Conservation (phyloP, 1,140 invertebrate species). For the Lasioglossum baleicum region DNA sequence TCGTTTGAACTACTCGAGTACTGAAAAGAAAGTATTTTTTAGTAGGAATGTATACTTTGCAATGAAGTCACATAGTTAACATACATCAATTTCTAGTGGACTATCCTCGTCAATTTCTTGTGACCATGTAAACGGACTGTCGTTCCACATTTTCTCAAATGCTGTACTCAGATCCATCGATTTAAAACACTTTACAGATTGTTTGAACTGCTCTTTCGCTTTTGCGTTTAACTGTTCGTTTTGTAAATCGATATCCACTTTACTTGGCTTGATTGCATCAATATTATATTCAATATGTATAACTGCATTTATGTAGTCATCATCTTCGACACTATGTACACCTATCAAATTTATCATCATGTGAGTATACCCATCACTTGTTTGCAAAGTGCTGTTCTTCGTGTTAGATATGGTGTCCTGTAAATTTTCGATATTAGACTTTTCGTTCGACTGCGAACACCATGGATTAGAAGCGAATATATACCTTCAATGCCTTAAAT, state of each 20-base stretch:
- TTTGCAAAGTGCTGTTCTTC: constrained; percentile 44
- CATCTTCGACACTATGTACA: constrained; percentile 25
- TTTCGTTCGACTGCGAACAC: background rate
- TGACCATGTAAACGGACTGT: constrained; percentile 37
- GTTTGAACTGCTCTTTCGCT: constrained; percentile 12
- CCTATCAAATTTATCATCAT: constrained; percentile 50
- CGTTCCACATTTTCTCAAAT: constrained; percentile 40
- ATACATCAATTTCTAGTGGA: constrained; percentile 30
- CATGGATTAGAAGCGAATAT: background rate
- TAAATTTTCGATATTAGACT: constrained; percentile 24
- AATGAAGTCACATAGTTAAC: constrained; percentile 13
- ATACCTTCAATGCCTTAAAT: constrained; percentile 52
- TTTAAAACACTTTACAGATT: constrained; percentile 46
- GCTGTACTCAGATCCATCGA: constrained; percentile 34
- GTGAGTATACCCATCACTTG: constrained; percentile 37
- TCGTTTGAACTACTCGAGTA: background rate
- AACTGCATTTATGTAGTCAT: constrained; percentile 36
- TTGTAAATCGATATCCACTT: constrained; percentile 43
- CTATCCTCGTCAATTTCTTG: constrained; percentile 12
- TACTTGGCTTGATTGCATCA: constrained; percentile 42
- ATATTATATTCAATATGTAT: constrained; percentile 54
- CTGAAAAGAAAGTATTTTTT: constrained; percentile 40
- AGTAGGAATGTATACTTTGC: constrained; percentile 1
- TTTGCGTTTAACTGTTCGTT: background rate
- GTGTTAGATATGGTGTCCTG: constrained; percentile 20